Conservation (phyloP, 1,140 invertebrate genomes). For the Alviniconcha marisindica region DNA sequence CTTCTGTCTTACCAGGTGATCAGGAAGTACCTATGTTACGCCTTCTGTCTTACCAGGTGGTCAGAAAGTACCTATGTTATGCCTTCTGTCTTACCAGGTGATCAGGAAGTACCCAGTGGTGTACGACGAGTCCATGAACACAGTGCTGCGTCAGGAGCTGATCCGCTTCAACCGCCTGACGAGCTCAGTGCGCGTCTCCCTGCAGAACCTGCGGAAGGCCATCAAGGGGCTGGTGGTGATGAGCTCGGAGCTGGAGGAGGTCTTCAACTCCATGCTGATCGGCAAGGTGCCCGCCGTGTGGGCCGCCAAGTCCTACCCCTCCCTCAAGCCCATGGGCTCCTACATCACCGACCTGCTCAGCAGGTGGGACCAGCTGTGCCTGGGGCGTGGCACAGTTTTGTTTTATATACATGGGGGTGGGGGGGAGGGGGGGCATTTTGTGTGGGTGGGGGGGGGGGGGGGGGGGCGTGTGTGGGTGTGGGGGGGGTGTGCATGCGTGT, state of each 20-base stretch:
- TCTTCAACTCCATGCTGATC: slow-evolving; percentile 75
- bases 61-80: no score
- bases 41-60: no score
- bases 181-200: slow-evolving; percentile 67
- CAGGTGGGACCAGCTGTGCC: no score
- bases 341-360: slow-evolving; percentile 74
- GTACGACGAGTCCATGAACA: slow-evolving; percentile 77
- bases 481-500: no score
- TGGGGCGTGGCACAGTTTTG: no score
- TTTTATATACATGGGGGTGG: no score
- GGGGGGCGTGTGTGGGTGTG: no score
- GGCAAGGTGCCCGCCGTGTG: slow-evolving; percentile 83
- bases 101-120: slow-evolving; percentile 75
- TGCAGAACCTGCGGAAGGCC: slow-evolving; percentile 74
- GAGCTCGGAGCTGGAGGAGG: slow-evolving; percentile 75
- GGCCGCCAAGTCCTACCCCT: slow-evolving; percentile 79
- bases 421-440: no score
- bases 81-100: slow-evolving; percentile 59
- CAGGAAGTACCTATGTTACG: no score
- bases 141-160: slow-evolving; percentile 75
- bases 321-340: slow-evolving; percentile 75
- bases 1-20: no score
- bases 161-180: slow-evolving; percentile 75
- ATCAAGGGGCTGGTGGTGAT: slow-evolving; percentile 77
- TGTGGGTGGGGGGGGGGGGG: no score